Evolutionary conservation across 2,888 invertebrate genomes (phyloP).

Genomic region (Clitarchus hookeri): DNA sequence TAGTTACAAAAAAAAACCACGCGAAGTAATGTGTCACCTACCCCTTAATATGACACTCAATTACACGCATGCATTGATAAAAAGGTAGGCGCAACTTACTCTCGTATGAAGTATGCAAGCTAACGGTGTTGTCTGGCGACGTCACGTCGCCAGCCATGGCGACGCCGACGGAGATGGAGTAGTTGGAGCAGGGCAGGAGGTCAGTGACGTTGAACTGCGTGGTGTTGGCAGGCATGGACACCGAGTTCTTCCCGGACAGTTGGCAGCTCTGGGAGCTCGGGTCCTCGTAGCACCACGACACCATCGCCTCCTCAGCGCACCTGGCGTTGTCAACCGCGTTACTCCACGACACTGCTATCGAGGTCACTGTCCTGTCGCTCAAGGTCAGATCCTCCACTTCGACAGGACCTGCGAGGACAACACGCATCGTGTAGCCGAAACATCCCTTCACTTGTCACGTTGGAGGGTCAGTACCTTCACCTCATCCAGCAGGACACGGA

Average conservation of each 20-base stretch:
- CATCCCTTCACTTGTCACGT: too few relatives aligned
- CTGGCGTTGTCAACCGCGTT: background rate
- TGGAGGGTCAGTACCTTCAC: too few relatives aligned
- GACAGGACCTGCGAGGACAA: background rate
- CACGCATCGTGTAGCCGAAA: too few relatives aligned
- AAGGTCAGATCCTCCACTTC: background rate
- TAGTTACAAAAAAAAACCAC: too few relatives aligned
- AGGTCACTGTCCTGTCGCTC: background rate
- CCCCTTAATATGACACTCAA: too few relatives aligned
- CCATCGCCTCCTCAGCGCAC: background rate
- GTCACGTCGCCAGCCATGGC: background rate
- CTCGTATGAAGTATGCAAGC: background rate
- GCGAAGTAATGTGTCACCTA: too few relatives aligned
- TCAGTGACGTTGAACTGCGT: background rate
- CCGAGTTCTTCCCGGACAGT: background rate
- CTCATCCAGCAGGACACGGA: too few relatives aligned
- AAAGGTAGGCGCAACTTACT: background rate
- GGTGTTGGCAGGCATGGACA: background rate
- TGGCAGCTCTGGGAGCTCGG: background rate
- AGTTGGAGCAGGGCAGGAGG: background rate
- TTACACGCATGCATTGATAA: background rate
- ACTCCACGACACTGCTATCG: background rate
- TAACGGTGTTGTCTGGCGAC: background rate
- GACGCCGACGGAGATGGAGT: background rate
- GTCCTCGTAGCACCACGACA: background rate